phyloP scores from a whole-genome alignment of 2,888 invertebrate species.

The Neoaliturus tenellus region DNA sequence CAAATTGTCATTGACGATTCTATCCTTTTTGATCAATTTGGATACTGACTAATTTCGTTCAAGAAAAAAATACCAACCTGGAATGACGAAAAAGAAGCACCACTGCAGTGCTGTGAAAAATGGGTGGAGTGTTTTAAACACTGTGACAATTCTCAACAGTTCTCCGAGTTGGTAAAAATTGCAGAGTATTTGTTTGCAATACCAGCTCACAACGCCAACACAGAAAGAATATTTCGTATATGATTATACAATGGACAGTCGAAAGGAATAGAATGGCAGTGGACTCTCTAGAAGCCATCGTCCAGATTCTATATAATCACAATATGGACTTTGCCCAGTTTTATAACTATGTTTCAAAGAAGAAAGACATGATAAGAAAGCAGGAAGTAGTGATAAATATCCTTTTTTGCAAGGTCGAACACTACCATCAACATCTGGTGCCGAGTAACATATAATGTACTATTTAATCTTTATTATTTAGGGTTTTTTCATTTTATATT shows the following conservation, averaged over 20 bases:
- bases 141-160: constrained; percentile 26
- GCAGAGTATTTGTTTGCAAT: constrained; percentile 58
- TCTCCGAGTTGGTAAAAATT: constrained; percentile 47
- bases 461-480: too few species aligned
- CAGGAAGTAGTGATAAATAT: too few species aligned
- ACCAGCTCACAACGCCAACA: constrained; percentile 59
- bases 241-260: constrained; percentile 59
- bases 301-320: neutral
- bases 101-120: neutral
- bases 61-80: neutral
- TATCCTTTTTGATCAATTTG: constrained; percentile 27
- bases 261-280: constrained; percentile 57
- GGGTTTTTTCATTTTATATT: too few species aligned
- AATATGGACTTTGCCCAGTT: neutral
- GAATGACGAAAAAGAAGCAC: constrained; percentile 1
- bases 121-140: neutral
- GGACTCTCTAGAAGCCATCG: constrained; percentile 10
- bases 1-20: constrained; percentile 10
- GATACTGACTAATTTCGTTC: neutral
- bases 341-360: neutral
- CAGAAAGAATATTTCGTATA: constrained; percentile 62
- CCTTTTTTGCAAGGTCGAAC: too few species aligned
- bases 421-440: too few species aligned
- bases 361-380: neutral
- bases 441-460: too few species aligned